Percentiles rank a stretch among this genome's conserved stretches.
Conservation (phyloP, 2,888 invertebrate genomes). For the Ophion ventricosus region DNA sequence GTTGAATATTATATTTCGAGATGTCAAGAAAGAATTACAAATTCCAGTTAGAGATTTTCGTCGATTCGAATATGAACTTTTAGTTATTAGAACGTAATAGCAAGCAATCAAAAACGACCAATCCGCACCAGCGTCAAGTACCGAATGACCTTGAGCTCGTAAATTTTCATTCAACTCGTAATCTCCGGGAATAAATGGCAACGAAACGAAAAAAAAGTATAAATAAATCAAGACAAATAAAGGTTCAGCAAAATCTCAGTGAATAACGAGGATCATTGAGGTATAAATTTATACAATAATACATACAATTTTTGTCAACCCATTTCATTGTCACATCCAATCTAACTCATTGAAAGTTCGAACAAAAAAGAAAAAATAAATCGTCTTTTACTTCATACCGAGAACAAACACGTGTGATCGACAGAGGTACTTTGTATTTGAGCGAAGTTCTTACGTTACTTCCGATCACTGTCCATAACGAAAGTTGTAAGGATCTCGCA, state of each 20-base stretch:
- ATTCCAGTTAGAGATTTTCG: not conserved
- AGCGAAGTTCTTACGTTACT: not conserved
- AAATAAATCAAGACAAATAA: constrained; percentile 29
- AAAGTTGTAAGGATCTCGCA: constrained; percentile 11
- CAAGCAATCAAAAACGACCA: constrained; percentile 45
- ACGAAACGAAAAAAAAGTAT: constrained; percentile 1
- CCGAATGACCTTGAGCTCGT: constrained; percentile 67
- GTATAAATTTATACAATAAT: constrained; percentile 57
- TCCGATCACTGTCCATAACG: constrained; percentile 1
- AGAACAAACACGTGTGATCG: constrained; percentile 24
- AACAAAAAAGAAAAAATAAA: not conserved
- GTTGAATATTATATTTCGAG: not conserved
- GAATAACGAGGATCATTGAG: constrained; percentile 49
- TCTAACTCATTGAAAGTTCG: constrained; percentile 34
- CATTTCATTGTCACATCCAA: constrained; percentile 49
- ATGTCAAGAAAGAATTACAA: not conserved
- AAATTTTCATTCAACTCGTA: constrained; percentile 52
- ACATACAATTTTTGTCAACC: constrained; percentile 41
- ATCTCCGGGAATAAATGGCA: not conserved
- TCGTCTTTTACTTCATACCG: constrained; percentile 4
- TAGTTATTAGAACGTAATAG: not conserved
- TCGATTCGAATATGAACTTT: not conserved
- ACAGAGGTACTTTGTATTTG: not conserved
- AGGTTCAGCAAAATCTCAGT: constrained; percentile 44
- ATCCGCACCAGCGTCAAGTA: constrained; percentile 73